Percentiles rank a stretch among this genome's conserved stretches.
phyloP scores from a whole-genome alignment of 2,797 vertebrate species.

The Brachyalestes nurse region DNA sequence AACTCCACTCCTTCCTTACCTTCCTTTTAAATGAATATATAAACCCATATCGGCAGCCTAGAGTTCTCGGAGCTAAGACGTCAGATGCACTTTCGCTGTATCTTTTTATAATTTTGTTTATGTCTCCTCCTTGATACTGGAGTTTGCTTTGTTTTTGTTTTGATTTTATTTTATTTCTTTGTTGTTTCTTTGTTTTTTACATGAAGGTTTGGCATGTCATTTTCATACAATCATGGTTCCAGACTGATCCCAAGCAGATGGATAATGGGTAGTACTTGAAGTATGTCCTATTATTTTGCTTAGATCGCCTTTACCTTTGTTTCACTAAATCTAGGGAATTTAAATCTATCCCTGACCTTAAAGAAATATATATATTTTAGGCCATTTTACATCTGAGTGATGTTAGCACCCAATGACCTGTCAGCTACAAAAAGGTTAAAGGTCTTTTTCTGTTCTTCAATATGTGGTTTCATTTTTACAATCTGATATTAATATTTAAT shows the following conservation, averaged over 20 bases:
- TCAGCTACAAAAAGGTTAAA: slow-evolving; percentile 18
- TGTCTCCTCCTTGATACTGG: slow-evolving; percentile 8
- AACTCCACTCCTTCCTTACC: slow-evolving; percentile 18
- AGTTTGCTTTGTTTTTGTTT: slow-evolving; percentile 33
- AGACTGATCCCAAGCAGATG: background rate
- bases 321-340: background rate
- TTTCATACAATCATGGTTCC: slow-evolving; percentile 14
- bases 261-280: background rate
- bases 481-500: slow-evolving; percentile 32
- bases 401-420: slow-evolving; percentile 22
- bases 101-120: slow-evolving; percentile 35
- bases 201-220: slow-evolving; percentile 2
- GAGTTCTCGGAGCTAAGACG: slow-evolving; percentile 55
- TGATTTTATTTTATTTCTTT: no score
- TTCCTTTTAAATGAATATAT: slow-evolving; percentile 51
- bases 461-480: slow-evolving; percentile 26
- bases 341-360: background rate
- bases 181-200: background rate
- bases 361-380: slow-evolving; percentile 3
- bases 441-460: slow-evolving; percentile 20
- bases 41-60: slow-evolving; percentile 54
- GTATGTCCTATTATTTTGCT: background rate
- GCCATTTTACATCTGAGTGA: slow-evolving; percentile 32
- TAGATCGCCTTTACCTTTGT: slow-evolving; percentile 4
- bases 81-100: slow-evolving; percentile 53